Conservation (phyloP, 2,888 invertebrate genomes). For the Lochmaea capreae region DNA sequence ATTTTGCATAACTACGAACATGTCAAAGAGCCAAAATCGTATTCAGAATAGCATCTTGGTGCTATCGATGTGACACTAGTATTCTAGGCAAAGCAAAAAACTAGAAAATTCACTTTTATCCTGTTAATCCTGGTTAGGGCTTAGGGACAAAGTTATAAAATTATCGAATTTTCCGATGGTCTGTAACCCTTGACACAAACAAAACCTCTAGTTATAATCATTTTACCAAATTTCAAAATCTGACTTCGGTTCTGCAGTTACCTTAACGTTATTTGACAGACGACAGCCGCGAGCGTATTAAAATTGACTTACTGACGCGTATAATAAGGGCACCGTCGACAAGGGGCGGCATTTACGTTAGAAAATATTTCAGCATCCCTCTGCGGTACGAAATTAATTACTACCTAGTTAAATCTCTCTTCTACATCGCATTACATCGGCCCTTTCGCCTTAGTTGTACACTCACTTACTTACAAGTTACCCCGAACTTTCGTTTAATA, state of each 20-base stretch:
- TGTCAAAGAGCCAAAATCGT: too few relatives aligned
- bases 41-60: too few relatives aligned
- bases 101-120: too few relatives aligned
- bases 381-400: conserved; percentile 20
- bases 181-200: too few relatives aligned
- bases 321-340: conserved; percentile 47
- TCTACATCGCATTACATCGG: background rate
- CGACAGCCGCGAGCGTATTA: conserved; percentile 53
- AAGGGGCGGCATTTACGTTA: conserved; percentile 3
- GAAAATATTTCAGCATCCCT: conserved; percentile 21
- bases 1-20: too few relatives aligned
- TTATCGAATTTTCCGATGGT: too few relatives aligned
- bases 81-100: too few relatives aligned
- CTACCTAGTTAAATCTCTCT: conserved; percentile 23
- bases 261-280: conserved; percentile 52
- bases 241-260: conserved; percentile 4
- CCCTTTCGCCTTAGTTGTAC: background rate
- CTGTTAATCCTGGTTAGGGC: too few relatives aligned
- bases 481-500: conserved; percentile 16
- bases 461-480: conserved; percentile 9
- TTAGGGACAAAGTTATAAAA: too few relatives aligned
- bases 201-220: background rate
- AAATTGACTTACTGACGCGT: conserved; percentile 60
- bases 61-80: too few relatives aligned
- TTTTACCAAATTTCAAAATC: background rate